Evolutionary conservation across 2,113 vertebrate species (phyloP).

Genomic region (Sus scrofa): DNA sequence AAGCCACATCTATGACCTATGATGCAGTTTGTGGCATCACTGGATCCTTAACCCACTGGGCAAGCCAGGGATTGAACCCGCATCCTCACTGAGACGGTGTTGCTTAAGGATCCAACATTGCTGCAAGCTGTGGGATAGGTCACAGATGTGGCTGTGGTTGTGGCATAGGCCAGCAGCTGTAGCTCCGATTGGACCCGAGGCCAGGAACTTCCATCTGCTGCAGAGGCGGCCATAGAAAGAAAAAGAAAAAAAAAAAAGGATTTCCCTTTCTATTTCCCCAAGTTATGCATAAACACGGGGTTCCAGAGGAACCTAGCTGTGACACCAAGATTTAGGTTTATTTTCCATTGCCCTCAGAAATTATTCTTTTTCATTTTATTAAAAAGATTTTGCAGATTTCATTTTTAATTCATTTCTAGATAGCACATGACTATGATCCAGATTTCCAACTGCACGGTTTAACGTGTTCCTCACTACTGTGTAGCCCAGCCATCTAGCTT

Average conservation of each 20-base stretch:
- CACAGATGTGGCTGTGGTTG: no score
- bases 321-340: background rate
- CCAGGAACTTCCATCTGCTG: no score
- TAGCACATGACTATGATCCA: background rate
- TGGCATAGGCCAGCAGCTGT: no score
- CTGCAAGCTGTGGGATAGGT: no score
- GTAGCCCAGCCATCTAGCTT: background rate
- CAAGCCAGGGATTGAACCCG: no score
- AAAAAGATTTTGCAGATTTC: background rate
- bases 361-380: slow-evolving; percentile 12
- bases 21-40: no score
- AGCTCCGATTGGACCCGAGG: no score
- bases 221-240: no score
- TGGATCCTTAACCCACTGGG: no score
- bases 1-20: no score
- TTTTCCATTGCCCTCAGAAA: background rate
- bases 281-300: background rate
- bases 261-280: background rate
- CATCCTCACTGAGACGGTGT: no score
- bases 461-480: background rate
- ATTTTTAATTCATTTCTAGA: slow-evolving; percentile 14
- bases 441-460: background rate
- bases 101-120: no score
- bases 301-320: background rate
- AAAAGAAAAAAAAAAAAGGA: background rate